Evolutionary conservation across 2,797 vertebrate species (phyloP).

Genomic region (Pseudochirops cupreus): DNA sequence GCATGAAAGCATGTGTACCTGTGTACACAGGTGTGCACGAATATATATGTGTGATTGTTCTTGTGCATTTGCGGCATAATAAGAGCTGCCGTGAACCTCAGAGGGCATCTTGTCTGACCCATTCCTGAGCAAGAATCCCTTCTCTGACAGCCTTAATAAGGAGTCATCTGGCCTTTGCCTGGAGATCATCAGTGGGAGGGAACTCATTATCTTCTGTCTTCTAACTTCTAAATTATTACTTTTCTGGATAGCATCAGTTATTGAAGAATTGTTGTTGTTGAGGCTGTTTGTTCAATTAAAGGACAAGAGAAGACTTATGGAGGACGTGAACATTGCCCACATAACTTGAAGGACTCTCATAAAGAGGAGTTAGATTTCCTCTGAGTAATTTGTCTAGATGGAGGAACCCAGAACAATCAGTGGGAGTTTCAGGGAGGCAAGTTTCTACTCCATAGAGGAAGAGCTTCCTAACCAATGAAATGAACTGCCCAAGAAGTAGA

Average conservation of each 20-base stretch:
- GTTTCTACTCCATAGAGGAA: background rate
- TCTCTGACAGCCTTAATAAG: background rate
- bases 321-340: background rate
- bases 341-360: background rate
- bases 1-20: background rate
- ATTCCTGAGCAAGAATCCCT: background rate
- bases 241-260: background rate
- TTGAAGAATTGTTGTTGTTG: background rate
- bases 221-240: background rate
- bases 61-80: background rate
- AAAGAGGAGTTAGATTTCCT: background rate
- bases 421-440: background rate
- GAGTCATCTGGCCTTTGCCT: background rate
- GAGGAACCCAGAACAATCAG: background rate
- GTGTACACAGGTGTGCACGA: background rate
- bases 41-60: slow-evolving; percentile 2
- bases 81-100: background rate
- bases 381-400: background rate
- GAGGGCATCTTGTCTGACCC: background rate
- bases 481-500: background rate
- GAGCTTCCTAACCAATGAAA: background rate
- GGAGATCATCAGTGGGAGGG: slow-evolving; percentile 7
- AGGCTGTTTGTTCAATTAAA: background rate
- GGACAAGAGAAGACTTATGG: background rate
- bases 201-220: slow-evolving; percentile 8